These are phyloP conservation scores for Scomber scombrus DNA, from an alignment of 2,113 vertebrate genomes.

Conservation along the genomic window DNA sequence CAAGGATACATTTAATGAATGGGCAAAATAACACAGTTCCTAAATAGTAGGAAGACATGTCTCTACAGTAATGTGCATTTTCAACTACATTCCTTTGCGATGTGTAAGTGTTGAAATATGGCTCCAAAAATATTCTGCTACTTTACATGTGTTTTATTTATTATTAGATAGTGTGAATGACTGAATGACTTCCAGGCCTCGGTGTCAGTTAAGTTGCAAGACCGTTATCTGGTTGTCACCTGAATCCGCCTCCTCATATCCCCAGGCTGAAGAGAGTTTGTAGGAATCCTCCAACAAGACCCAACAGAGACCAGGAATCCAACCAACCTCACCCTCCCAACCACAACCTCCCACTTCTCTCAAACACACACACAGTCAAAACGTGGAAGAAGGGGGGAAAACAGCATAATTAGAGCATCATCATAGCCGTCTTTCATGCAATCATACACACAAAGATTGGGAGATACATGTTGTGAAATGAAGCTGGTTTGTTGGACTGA, in stretches of 20 bases:
- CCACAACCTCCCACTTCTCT: slow-evolving; percentile 25
- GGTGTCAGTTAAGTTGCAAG: slow-evolving; percentile 23
- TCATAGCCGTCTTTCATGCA: not conserved
- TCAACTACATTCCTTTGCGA: too few species aligned
- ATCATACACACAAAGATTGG: not conserved
- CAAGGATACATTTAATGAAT: not conserved
- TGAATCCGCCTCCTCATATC: slow-evolving; percentile 29
- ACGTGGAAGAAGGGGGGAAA: not conserved
- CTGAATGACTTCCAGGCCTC: not conserved
- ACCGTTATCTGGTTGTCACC: slow-evolving; percentile 70
- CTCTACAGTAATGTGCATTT: too few species aligned
- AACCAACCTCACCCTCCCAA: slow-evolving; percentile 66
- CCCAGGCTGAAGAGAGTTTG: slow-evolving; percentile 60
- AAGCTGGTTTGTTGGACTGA: too few species aligned
- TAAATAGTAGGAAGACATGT: too few species aligned
- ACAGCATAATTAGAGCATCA: not conserved
- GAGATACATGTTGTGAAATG: too few species aligned
- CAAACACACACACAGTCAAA: not conserved
- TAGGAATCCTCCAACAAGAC: slow-evolving; percentile 87
- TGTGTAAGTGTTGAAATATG: too few species aligned
- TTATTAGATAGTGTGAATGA: not conserved
- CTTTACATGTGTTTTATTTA: not conserved
- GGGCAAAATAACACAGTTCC: not conserved
- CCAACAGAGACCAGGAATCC: slow-evolving; percentile 84
- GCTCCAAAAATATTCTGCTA: too few species aligned